A percentile compares a stretch with the other conserved stretches of the same genome.
These are phyloP conservation scores for Tryphoninae sp. DNA, from an alignment of 2,888 invertebrate species.

Conservation along the genomic window DNA sequence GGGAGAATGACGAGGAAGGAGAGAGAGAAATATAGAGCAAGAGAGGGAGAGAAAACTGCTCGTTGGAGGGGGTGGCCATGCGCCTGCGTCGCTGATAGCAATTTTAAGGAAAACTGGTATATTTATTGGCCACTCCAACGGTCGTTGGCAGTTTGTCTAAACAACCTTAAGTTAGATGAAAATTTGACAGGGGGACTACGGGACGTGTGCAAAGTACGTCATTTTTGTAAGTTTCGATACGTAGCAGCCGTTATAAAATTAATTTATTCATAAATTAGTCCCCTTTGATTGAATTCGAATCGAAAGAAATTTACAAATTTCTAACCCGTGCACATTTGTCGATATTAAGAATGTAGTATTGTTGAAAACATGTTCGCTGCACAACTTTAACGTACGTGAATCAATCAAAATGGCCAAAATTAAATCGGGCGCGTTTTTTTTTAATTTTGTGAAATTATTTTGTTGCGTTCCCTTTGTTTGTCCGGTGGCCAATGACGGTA, in stretches of 20 bases:
- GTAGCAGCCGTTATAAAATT: not conserved
- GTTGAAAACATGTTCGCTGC: not conserved
- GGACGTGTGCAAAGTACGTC: too few relatives aligned
- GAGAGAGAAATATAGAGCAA: conserved; percentile 42
- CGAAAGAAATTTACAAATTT: not conserved
- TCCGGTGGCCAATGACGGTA: not conserved
- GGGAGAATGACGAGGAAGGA: conserved; percentile 58
- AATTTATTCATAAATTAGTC: too few relatives aligned
- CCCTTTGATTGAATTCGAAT: too few relatives aligned
- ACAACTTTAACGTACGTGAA: not conserved
- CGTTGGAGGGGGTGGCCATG: conserved; percentile 49
- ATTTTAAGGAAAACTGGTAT: conserved; percentile 1
- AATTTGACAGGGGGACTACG: not conserved
- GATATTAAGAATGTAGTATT: not conserved
- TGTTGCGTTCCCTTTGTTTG: not conserved
- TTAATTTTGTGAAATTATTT: not conserved
- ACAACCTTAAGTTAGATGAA: not conserved
- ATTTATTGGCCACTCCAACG: not conserved
- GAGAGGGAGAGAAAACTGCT: conserved; percentile 28
- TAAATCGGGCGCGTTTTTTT: not conserved
- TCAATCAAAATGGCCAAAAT: not conserved
- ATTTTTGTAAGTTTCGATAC: too few relatives aligned
- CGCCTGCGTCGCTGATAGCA: conserved; percentile 45
- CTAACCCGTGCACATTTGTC: not conserved
- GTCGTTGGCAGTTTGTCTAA: not conserved